phyloP scores from a whole-genome alignment of 1,140 invertebrate species.

The Vanessa atalanta region DNA sequence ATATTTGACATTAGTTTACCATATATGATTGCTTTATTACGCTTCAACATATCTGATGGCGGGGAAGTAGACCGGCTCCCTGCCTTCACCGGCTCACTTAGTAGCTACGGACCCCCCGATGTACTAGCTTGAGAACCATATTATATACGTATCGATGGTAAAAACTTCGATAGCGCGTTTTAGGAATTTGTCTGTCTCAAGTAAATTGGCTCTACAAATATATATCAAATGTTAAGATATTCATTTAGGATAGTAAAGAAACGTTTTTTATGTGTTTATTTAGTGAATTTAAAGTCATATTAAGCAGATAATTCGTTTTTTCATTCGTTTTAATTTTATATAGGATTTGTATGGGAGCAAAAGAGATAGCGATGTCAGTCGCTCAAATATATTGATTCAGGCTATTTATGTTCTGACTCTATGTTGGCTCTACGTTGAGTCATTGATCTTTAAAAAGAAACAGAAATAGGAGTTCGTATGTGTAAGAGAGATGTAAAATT shows the following conservation, averaged over 20 bases:
- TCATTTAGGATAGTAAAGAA: background rate
- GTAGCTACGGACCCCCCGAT: slow-evolving; percentile 71
- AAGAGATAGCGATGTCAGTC: slow-evolving; percentile 37
- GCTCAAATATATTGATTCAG: slow-evolving; percentile 6
- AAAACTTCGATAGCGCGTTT: slow-evolving; percentile 61
- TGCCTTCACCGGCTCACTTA: slow-evolving; percentile 63
- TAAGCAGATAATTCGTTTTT: background rate
- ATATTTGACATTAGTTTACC: slow-evolving; percentile 65
- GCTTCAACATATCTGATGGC: slow-evolving; percentile 66
- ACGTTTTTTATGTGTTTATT: background rate
- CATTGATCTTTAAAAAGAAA: slow-evolving; percentile 26
- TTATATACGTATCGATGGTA: slow-evolving; percentile 42
- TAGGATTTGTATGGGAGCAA: slow-evolving; percentile 36
- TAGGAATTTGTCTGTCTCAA: slow-evolving; percentile 37
- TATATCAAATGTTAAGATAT: background rate
- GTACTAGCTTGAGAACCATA: background rate
- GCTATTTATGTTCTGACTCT: slow-evolving; percentile 15
- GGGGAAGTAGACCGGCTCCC: slow-evolving; percentile 67
- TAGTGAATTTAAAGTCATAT: background rate
- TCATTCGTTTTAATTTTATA: slow-evolving; percentile 24
- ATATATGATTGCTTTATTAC: slow-evolving; percentile 60
- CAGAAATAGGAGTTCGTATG: slow-evolving; percentile 7
- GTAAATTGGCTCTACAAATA: background rate
- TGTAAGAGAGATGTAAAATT: slow-evolving; percentile 13
- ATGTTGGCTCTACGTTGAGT: slow-evolving; percentile 18